Evolutionary conservation across 2,888 invertebrate species (phyloP).

Genomic region (Aspidiotus destructor): DNA sequence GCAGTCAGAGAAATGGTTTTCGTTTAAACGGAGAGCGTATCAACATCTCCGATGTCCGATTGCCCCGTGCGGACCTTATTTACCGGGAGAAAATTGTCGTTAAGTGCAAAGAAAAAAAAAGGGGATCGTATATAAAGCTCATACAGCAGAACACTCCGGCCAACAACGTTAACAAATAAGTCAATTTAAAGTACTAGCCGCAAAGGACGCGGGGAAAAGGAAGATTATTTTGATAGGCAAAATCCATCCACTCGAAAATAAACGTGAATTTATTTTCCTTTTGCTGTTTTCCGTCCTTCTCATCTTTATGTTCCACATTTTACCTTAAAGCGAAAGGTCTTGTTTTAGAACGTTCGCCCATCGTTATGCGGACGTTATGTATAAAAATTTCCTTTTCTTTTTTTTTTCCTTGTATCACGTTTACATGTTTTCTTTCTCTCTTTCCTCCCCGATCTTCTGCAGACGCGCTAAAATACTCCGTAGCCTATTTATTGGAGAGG

Average conservation of each 20-base stretch:
- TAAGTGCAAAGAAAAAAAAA: constrained; percentile 24
- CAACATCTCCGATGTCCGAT: constrained; percentile 12
- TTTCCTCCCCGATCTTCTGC: not conserved
- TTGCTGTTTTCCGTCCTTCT: constrained; percentile 1
- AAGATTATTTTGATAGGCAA: constrained; percentile 32
- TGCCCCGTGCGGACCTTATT: constrained; percentile 4
- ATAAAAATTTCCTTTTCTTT: not conserved
- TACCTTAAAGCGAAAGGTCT: constrained; percentile 18
- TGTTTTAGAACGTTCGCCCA: constrained; percentile 16
- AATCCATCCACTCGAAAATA: constrained; percentile 33
- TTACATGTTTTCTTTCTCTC: constrained; percentile 5
- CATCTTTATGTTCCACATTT: not conserved
- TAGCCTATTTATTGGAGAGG: constrained; percentile 15
- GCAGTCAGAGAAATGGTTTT: constrained; percentile 11
- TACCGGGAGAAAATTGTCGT: constrained; percentile 11
- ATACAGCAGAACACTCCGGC: constrained; percentile 11
- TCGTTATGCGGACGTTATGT: constrained; percentile 13
- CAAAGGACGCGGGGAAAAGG: constrained; percentile 6
- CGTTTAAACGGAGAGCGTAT: constrained; percentile 4
- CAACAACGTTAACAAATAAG: constrained; percentile 8
- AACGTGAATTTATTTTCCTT: constrained; percentile 26
- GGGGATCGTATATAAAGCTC: not conserved
- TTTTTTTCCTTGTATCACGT: constrained; percentile 10
- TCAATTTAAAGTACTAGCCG: not conserved
- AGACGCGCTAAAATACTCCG: too few relatives aligned